These are phyloP conservation scores for Anodontia alba DNA, from an alignment of 2,888 invertebrate species.

Conservation along the genomic window DNA sequence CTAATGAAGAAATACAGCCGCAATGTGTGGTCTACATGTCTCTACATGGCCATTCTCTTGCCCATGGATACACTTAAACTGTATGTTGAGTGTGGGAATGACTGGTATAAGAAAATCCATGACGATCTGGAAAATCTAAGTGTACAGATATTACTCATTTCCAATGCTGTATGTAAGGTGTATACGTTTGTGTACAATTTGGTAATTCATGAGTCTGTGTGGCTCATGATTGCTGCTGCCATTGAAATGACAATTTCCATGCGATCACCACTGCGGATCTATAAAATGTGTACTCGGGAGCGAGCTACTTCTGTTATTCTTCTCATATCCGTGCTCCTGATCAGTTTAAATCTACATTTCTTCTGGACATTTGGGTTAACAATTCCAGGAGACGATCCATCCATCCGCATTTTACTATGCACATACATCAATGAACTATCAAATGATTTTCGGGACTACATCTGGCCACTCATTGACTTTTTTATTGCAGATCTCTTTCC, in stretches of 20 bases:
- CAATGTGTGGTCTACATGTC: slow-evolving; percentile 81
- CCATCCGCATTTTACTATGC: slow-evolving; percentile 52
- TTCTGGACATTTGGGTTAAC: slow-evolving; percentile 83
- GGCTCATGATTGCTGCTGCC: slow-evolving; percentile 80
- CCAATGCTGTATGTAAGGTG: slow-evolving; percentile 81
- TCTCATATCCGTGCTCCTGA: slow-evolving; percentile 80
- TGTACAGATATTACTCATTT: slow-evolving; percentile 70
- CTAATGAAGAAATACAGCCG: slow-evolving; percentile 72
- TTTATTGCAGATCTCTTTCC: slow-evolving; percentile 77
- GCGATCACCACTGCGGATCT: slow-evolving; percentile 72
- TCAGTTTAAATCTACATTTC: slow-evolving; percentile 82
- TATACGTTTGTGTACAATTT: slow-evolving; percentile 80
- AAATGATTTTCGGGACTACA: slow-evolving; percentile 71
- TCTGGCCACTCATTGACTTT: slow-evolving; percentile 79
- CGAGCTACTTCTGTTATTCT: slow-evolving; percentile 78
- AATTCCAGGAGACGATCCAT: slow-evolving; percentile 59
- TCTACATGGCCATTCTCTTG: slow-evolving; percentile 78
- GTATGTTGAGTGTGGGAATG: slow-evolving; percentile 80
- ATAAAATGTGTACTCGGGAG: slow-evolving; percentile 79
- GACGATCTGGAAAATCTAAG: slow-evolving; percentile 62
- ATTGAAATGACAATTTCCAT: slow-evolving; percentile 80
- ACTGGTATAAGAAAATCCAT: slow-evolving; percentile 72
- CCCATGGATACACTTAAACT: slow-evolving; percentile 79
- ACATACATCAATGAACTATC: slow-evolving; percentile 75
- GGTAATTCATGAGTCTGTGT: slow-evolving; percentile 75